A percentile compares a stretch with the other conserved stretches of the same genome.
These are phyloP conservation scores for Drosophila sp. DNA, from an alignment of 1,140 invertebrate genomes.

Conservation along the genomic window DNA sequence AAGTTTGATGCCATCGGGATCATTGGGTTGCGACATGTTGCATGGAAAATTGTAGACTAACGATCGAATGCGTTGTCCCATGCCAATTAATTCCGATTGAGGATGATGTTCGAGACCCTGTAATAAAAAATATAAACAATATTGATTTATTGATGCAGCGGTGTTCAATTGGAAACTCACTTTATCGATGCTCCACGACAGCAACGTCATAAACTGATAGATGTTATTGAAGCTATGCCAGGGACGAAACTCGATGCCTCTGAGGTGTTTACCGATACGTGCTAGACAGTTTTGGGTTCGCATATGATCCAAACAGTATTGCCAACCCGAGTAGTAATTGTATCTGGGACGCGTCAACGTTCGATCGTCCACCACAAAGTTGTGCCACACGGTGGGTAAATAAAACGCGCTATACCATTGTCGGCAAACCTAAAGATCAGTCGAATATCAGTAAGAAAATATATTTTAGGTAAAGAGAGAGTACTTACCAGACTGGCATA, in stretches of 20 bases:
- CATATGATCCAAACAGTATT: constrained; percentile 91
- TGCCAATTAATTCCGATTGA: constrained; percentile 83
- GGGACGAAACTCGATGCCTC: constrained; percentile 89
- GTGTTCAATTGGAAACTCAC: constrained; percentile 18
- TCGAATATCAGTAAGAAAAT: not conserved
- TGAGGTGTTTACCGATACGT: constrained; percentile 89
- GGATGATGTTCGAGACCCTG: constrained; percentile 55
- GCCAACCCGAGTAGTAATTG: constrained; percentile 94
- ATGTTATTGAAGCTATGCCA: constrained; percentile 93
- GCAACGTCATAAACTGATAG: constrained; percentile 93
- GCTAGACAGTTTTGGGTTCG: constrained; percentile 90
- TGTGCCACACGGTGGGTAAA: constrained; percentile 90
- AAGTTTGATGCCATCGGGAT: constrained; percentile 87
- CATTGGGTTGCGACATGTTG: constrained; percentile 89
- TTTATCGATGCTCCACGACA: constrained; percentile 89
- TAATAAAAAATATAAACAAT: not conserved
- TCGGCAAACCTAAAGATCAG: constrained; percentile 68
- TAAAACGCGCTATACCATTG: constrained; percentile 91
- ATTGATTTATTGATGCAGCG: not conserved
- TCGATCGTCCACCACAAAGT: constrained; percentile 89
- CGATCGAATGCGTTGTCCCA: constrained; percentile 87
- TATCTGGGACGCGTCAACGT: constrained; percentile 91
- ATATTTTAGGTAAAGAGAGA: not conserved
- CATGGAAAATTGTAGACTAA: constrained; percentile 93
- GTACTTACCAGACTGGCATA: constrained; percentile 90